These are phyloP conservation scores for Psephotus haematonotus DNA, from an alignment of 2,113 vertebrate genomes.

Conservation along the genomic window DNA sequence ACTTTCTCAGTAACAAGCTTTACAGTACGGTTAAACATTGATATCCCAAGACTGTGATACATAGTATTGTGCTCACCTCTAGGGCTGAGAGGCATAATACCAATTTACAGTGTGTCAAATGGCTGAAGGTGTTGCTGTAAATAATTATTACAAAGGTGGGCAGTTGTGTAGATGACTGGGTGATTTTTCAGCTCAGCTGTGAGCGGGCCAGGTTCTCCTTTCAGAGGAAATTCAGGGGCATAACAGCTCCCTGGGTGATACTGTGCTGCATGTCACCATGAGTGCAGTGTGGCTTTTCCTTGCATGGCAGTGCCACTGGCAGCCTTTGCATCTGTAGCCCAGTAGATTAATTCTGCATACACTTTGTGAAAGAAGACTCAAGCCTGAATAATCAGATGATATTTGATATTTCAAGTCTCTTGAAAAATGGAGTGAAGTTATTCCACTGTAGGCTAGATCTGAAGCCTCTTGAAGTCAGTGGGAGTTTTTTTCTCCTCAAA, in stretches of 20 bases:
- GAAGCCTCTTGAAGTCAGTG: neutral
- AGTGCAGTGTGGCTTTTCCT: neutral
- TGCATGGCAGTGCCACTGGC: neutral
- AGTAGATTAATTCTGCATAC: neutral
- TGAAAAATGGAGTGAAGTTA: neutral
- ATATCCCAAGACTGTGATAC: conserved; percentile 6
- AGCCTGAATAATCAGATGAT: neutral
- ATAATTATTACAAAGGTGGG: neutral
- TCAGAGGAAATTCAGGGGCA: neutral
- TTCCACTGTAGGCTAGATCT: conserved; percentile 1
- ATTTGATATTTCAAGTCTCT: neutral
- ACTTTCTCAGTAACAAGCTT: conserved; percentile 18
- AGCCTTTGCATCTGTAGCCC: neutral
- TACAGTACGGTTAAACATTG: conserved; percentile 35
- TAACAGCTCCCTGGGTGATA: fast-evolving
- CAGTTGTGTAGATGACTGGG: neutral
- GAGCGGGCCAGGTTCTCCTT: neutral
- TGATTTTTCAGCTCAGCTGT: neutral
- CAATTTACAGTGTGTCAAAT: neutral
- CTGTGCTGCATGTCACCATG: neutral
- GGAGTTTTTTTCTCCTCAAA: conserved; percentile 12
- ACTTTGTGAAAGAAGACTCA: neutral
- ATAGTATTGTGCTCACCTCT: neutral
- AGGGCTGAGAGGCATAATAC: neutral
- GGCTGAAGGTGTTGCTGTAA: neutral